phyloP scores from a whole-genome alignment of 2,888 invertebrate species.

The Herminia tarsipennalis region DNA sequence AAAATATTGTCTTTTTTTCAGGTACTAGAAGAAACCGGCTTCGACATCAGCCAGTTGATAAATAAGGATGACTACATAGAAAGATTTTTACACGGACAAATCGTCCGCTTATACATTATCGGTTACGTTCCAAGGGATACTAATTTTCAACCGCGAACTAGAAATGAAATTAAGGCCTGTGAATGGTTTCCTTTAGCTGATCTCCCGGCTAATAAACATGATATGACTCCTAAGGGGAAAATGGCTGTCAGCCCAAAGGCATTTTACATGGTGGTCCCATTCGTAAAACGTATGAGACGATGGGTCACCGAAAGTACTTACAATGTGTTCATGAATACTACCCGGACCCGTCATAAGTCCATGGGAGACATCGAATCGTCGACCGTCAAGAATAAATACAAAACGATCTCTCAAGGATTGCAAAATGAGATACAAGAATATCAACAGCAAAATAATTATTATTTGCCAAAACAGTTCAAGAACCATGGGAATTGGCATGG shows the following conservation, averaged over 20 bases:
- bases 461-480: conserved; percentile 49
- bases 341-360: conserved; percentile 89
- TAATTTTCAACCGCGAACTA: conserved; percentile 92
- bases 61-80: conserved; percentile 95
- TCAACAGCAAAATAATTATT: conserved; percentile 58
- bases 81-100: conserved; percentile 95
- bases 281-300: conserved; percentile 92
- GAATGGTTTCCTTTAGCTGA: conserved; percentile 97
- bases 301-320: conserved; percentile 86
- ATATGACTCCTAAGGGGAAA: conserved; percentile 93
- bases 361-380: conserved; percentile 88
- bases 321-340: conserved; percentile 61
- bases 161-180: conserved; percentile 97
- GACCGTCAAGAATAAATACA: conserved; percentile 58
- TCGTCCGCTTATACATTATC: conserved; percentile 96
- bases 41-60: conserved; percentile 93
- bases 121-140: conserved; percentile 92
- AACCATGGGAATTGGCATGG: conserved; percentile 36
- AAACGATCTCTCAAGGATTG: conserved; percentile 71
- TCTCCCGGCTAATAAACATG: conserved; percentile 94
- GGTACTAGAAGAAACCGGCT: conserved; percentile 98
- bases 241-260: conserved; percentile 94
- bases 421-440: conserved; percentile 78
- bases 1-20: conserved; percentile 51
- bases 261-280: conserved; percentile 98